phyloP scores from a whole-genome alignment of 2,113 vertebrate species.

The Opisthocomus hoazin region DNA sequence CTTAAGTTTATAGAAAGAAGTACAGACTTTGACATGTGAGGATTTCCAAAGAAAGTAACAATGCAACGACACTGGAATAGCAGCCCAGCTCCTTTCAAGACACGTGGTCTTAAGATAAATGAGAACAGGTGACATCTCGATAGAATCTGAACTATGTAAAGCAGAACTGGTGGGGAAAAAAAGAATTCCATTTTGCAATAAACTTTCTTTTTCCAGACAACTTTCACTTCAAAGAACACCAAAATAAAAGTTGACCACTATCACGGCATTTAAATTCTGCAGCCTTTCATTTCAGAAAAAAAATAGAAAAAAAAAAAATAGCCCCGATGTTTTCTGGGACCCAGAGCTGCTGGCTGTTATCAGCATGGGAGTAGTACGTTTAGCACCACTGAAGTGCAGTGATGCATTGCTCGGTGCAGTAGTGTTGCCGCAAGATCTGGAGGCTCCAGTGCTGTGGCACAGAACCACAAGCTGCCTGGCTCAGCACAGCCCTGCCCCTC shows the following conservation, averaged over 20 bases:
- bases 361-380: neutral
- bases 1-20: neutral
- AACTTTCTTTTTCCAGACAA: neutral
- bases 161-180: neutral
- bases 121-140: neutral
- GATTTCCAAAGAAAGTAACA: neutral
- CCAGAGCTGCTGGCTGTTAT: neutral
- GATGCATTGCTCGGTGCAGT: neutral
- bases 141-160: neutral
- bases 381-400: neutral
- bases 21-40: neutral
- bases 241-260: fast-evolving
- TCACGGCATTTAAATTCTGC: neutral
- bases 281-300: neutral
- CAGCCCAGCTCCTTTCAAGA: neutral
- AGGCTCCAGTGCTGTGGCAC: neutral
- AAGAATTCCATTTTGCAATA: neutral
- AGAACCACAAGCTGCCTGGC: neutral
- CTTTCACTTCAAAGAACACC: neutral
- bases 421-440: neutral
- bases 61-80: neutral
- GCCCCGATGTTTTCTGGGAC: neutral
- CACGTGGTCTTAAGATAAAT: neutral
- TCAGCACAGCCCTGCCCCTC: neutral
- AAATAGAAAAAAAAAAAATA: neutral